Evolutionary conservation across 2,797 vertebrate species (phyloP).

Genomic region (Gallirallus australis): DNA sequence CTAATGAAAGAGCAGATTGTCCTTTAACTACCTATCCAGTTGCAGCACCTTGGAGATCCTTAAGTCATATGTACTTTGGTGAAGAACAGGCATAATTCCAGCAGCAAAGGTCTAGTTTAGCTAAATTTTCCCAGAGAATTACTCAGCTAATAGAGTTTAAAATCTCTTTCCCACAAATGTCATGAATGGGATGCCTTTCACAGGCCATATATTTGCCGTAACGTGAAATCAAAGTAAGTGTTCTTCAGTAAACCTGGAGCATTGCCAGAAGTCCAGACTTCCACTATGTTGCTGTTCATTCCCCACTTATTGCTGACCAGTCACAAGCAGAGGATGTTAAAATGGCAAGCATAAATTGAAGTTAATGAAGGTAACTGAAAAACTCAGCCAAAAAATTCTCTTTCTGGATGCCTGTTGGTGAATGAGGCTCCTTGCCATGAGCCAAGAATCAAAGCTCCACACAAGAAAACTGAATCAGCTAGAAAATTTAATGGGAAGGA

Average conservation of each 20-base stretch:
- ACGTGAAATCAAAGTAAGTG: background rate
- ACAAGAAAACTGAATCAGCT: background rate
- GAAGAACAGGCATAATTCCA: background rate
- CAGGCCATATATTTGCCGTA: background rate
- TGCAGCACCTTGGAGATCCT: background rate
- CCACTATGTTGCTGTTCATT: background rate
- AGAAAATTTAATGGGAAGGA: background rate
- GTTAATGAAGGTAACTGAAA: background rate
- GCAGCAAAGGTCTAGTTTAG: background rate
- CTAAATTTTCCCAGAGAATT: background rate
- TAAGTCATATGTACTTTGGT: background rate
- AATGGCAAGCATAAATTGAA: background rate
- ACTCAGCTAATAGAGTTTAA: background rate
- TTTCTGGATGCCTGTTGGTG: background rate
- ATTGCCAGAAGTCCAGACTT: background rate
- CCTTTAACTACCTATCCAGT: background rate
- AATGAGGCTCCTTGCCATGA: background rate
- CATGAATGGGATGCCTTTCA: background rate
- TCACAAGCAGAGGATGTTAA: background rate
- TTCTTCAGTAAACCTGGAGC: background rate
- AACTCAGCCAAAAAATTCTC: background rate
- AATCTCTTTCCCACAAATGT: background rate
- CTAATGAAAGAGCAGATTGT: background rate
- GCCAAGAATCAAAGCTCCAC: background rate
- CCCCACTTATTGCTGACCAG: background rate